Conservation (phyloP, 1,140 invertebrate genomes). For the Drosophila repletoides region DNA sequence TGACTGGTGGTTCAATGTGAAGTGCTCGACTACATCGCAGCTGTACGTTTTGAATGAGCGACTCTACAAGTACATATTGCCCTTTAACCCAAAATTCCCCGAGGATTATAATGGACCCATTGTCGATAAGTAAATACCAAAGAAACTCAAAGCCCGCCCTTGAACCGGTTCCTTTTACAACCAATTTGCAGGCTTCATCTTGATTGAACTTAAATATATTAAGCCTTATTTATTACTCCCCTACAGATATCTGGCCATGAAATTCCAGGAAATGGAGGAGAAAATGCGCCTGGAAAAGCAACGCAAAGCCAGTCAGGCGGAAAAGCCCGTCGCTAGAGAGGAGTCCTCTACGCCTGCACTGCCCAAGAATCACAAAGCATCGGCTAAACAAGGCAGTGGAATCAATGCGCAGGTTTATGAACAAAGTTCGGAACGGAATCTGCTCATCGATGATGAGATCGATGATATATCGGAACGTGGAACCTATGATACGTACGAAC, state of each 20-base stretch:
- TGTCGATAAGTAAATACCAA: slow-evolving; percentile 89
- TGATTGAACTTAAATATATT: neutral
- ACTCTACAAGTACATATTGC: slow-evolving; percentile 93
- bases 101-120: slow-evolving; percentile 93
- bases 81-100: slow-evolving; percentile 92
- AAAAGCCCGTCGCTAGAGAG: slow-evolving; percentile 47
- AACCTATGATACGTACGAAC: slow-evolving; percentile 58
- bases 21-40: slow-evolving; percentile 91
- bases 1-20: slow-evolving; percentile 96
- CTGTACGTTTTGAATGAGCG: slow-evolving; percentile 94
- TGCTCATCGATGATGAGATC: slow-evolving; percentile 76
- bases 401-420: slow-evolving; percentile 76
- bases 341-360: slow-evolving; percentile 35
- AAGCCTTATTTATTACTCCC: neutral
- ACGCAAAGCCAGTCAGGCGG: slow-evolving; percentile 67
- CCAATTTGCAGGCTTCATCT: too few relatives aligned
- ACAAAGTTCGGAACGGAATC: slow-evolving; percentile 76
- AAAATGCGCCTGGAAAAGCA: slow-evolving; percentile 84
- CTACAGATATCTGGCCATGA: slow-evolving; percentile 88
- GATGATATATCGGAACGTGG: slow-evolving; percentile 74
- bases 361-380: slow-evolving; percentile 58
- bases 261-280: slow-evolving; percentile 92
- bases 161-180: too few relatives aligned
- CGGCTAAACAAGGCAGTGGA: slow-evolving; percentile 58
- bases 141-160: neutral